phyloP scores from a whole-genome alignment of 2,113 vertebrate genomes.

The Osmerus eperlanus region DNA sequence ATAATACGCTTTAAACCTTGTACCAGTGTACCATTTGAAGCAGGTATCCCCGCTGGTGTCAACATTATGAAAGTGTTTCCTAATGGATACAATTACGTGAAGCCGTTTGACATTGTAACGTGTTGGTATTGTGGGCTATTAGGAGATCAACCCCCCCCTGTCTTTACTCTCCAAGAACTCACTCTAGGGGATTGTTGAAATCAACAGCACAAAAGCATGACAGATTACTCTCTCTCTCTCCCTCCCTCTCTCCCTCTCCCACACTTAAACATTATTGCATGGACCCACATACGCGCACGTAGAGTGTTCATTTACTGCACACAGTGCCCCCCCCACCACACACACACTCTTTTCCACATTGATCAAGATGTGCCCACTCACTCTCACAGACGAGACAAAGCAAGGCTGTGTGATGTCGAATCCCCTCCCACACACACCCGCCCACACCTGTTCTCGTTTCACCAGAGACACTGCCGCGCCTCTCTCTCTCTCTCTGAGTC shows the following conservation, averaged over 20 bases:
- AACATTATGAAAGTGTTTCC: constrained; percentile 26
- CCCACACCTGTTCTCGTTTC: constrained; percentile 17
- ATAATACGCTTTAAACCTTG: no score
- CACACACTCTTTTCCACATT: constrained; percentile 4
- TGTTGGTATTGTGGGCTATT: neutral
- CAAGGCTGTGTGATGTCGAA: neutral
- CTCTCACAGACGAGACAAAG: constrained; percentile 18
- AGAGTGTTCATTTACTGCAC: neutral
- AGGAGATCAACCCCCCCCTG: neutral
- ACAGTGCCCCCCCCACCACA: constrained; percentile 11
- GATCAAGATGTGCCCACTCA: neutral
- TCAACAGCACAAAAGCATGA: constrained; percentile 3
- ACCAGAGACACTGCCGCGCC: neutral
- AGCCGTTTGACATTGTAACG: constrained; percentile 30
- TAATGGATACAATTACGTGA: constrained; percentile 44
- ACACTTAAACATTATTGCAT: constrained; percentile 1
- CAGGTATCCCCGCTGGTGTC: neutral
- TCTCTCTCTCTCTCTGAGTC: no score
- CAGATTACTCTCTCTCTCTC: constrained; percentile 1
- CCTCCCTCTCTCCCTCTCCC: neutral
- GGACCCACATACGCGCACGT: neutral
- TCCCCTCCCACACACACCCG: constrained; percentile 16
- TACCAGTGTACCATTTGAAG: no score
- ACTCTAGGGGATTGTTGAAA: neutral
- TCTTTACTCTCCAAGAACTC: neutral